Evolutionary conservation across 1,140 invertebrate species (phyloP).

Genomic region (Drosophila parabipectinata): DNA sequence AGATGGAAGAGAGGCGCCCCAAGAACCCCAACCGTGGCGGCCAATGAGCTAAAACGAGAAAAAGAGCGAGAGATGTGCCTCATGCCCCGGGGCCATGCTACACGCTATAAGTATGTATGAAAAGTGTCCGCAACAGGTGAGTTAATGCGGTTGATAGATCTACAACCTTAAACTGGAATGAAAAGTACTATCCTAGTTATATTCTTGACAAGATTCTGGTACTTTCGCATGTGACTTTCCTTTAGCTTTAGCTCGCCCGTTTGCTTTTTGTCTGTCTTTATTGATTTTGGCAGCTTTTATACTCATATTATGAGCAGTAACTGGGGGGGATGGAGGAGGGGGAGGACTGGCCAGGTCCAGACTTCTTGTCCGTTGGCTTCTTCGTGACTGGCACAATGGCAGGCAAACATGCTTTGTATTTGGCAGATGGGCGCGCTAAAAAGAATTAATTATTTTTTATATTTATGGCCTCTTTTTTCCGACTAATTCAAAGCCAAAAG

Average conservation of each 20-base stretch:
- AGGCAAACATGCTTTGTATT: conserved; percentile 54
- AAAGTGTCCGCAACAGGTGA: conserved; percentile 78
- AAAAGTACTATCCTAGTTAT: conserved; percentile 37
- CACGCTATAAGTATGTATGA: conserved; percentile 61
- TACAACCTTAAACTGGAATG: conserved; percentile 14
- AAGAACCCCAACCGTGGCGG: conserved; percentile 22
- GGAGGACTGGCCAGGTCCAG: conserved; percentile 40
- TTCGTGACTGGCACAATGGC: conserved; percentile 65
- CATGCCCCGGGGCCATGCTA: conserved; percentile 19
- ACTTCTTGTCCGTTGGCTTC: conserved; percentile 37
- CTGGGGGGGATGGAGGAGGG: conserved; percentile 2
- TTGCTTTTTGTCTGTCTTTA: conserved; percentile 68
- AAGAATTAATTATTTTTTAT: not conserved
- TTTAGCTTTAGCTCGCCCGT: conserved; percentile 33
- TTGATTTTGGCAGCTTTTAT: conserved; percentile 73
- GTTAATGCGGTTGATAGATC: conserved; percentile 49
- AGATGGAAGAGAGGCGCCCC: not conserved
- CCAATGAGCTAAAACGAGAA: conserved; percentile 46
- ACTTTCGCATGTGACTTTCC: conserved; percentile 15
- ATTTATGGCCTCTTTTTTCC: conserved; percentile 15
- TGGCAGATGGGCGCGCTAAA: conserved; percentile 1
- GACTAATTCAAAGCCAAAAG: not conserved
- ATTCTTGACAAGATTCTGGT: conserved; percentile 28
- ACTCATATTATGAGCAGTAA: conserved; percentile 28
- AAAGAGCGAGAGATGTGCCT: not conserved